These are phyloP conservation scores for Sphenopsis melanotis DNA, from an alignment of 2,797 vertebrate species.

Conservation along the genomic window DNA sequence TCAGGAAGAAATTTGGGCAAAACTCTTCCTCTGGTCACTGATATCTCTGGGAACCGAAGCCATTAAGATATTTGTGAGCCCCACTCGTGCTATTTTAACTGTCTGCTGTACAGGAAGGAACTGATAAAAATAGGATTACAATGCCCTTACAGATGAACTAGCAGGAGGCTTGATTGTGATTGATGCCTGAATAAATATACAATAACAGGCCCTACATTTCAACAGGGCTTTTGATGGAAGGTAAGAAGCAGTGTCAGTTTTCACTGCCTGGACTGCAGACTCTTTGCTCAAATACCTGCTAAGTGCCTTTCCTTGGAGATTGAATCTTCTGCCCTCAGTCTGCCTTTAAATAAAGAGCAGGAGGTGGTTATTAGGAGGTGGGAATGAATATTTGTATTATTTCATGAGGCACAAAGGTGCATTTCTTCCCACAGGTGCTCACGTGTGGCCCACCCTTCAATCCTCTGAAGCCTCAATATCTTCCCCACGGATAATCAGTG, in stretches of 20 bases:
- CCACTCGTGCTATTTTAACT: conserved; percentile 78
- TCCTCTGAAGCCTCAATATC: background rate
- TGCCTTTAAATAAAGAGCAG: background rate
- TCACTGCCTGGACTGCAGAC: conserved; percentile 44
- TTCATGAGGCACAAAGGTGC: background rate
- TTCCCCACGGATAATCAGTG: background rate
- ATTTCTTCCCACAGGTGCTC: background rate
- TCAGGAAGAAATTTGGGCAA: conserved; percentile 77
- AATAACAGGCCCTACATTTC: conserved; percentile 74
- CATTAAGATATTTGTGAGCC: conserved; percentile 82
- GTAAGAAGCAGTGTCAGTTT: conserved; percentile 62
- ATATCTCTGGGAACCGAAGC: conserved; percentile 81
- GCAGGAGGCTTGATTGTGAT: conserved; percentile 77
- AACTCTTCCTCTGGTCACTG: conserved; percentile 76
- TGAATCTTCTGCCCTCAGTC: background rate
- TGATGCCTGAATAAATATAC: conserved; percentile 84
- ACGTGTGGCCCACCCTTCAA: background rate
- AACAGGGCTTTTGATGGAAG: conserved; percentile 67
- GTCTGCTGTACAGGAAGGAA: conserved; percentile 83
- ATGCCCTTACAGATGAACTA: conserved; percentile 75
- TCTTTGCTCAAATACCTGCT: conserved; percentile 58
- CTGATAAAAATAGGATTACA: conserved; percentile 86
- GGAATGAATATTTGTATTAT: background rate
- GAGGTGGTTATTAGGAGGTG: background rate
- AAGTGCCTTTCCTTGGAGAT: conserved; percentile 3